Conservation (phyloP, 2,113 vertebrate species). For the Opisthocomus hoazin region DNA sequence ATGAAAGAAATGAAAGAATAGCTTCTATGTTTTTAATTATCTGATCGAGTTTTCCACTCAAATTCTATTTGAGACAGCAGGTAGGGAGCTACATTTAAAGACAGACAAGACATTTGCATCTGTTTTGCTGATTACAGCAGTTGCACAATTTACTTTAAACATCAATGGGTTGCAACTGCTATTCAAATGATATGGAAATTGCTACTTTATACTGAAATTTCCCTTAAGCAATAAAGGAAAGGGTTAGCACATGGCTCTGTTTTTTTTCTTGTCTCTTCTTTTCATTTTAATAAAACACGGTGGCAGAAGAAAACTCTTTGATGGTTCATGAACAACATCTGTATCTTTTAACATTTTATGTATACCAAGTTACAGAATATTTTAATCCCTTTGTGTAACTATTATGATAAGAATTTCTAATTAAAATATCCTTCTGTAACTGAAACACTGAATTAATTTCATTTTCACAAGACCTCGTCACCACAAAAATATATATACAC, state of each 20-base stretch:
- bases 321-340: conserved; percentile 9
- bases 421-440: neutral
- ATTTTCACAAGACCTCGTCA: neutral
- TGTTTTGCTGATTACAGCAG: conserved; percentile 32
- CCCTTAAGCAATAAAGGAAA: conserved; percentile 54
- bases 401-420: neutral
- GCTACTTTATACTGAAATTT: conserved; percentile 41
- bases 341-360: neutral
- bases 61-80: neutral
- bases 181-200: conserved; percentile 66
- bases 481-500: neutral
- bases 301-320: neutral
- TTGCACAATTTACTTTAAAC: conserved; percentile 32
- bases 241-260: conserved; percentile 11
- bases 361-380: neutral
- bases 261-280: neutral
- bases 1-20: neutral
- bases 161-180: conserved; percentile 49
- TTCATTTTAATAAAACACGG: neutral
- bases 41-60: neutral
- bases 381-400: neutral
- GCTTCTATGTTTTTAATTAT: neutral
- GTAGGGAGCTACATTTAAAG: neutral
- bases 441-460: neutral
- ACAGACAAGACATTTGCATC: conserved; percentile 19